Base-by-base conservation (phyloP, 92 coral and sea anemone species). In the Actinernus sp. region DNA sequence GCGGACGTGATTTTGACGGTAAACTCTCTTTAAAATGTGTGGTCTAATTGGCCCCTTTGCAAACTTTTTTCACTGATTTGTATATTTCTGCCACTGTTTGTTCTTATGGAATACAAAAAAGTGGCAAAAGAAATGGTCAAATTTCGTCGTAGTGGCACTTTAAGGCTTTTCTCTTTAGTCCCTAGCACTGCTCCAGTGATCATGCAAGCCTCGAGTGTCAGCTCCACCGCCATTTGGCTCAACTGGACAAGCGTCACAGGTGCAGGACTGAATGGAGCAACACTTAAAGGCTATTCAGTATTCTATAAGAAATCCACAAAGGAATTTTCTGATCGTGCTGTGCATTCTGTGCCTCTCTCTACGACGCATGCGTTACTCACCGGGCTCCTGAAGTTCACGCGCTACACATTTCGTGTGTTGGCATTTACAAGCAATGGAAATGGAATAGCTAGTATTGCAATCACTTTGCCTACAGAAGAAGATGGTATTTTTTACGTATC, bases 381-480 rank as follows among this genome's bases (percentile, higher is more conserved):
- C 23, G 67, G 81, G 20, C 65, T 88, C 16, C 56, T 30, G 20
- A 60, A 55, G 63, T 88, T 26, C 47, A 71, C 83, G 19, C 45
- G 36, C 3, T 88, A 88, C 65, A 71, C 69, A 14, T 55, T 88
- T 26, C 66, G 90, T 9, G 72, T 83, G 0, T 50, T 82, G 58
- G 91, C 82, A 14, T 72, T 34, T 34, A 84, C 87, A 1, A 41
- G 40, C 18, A 61, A 72, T 36, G 96, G 96, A 10, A 76, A 88
- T 33, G 96, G 96, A 44, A 79, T 60, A 1, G 58, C 77, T 1
- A 84, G 96, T 50, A 38, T 73, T 3, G 65, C 66, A 3, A 77
- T 84, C 23, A 66, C 64, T 14, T 49, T 78, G 16, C 36, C 50
- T 2, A 88, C 96, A 30, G 90, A 88, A 16, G 96, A 88, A 49